A percentile compares a stretch with the other conserved stretches of the same genome.
Conservation (phyloP, 2,113 vertebrate genomes). For the Pseudonaja textilis region DNA sequence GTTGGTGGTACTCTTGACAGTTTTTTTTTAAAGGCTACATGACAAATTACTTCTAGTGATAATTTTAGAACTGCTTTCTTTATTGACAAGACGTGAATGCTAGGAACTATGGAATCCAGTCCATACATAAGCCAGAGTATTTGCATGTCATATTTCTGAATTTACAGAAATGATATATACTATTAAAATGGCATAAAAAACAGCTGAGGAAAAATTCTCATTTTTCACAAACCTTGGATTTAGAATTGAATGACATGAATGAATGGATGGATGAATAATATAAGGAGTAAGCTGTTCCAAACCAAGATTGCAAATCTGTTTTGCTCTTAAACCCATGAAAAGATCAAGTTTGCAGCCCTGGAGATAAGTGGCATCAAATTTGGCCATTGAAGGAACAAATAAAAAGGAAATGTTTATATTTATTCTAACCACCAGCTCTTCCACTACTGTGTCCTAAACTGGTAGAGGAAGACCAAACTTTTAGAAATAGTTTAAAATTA, state of each 20-base stretch:
- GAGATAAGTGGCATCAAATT: background rate
- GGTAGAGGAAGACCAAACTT: background rate
- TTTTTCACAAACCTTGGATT: background rate
- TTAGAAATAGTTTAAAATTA: background rate
- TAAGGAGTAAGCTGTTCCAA: background rate
- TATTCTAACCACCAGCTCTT: background rate
- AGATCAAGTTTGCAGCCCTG: background rate
- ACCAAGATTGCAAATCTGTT: background rate
- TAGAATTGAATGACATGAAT: background rate
- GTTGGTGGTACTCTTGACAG: conserved; percentile 1
- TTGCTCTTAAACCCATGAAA: background rate
- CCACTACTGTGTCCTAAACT: background rate
- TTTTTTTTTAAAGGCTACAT: conserved; percentile 6
- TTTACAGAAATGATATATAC: background rate
- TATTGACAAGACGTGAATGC: background rate
- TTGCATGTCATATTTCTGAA: background rate
- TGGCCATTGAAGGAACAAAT: background rate
- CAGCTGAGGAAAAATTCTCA: background rate
- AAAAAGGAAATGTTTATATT: background rate
- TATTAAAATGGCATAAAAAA: background rate
- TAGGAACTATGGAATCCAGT: background rate
- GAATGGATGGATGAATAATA: background rate
- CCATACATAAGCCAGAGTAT: background rate
- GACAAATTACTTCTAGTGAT: conserved; percentile 7
- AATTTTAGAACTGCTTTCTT: background rate